Conservation (phyloP, 2,797 vertebrate species). For the Chaunax sp. region DNA sequence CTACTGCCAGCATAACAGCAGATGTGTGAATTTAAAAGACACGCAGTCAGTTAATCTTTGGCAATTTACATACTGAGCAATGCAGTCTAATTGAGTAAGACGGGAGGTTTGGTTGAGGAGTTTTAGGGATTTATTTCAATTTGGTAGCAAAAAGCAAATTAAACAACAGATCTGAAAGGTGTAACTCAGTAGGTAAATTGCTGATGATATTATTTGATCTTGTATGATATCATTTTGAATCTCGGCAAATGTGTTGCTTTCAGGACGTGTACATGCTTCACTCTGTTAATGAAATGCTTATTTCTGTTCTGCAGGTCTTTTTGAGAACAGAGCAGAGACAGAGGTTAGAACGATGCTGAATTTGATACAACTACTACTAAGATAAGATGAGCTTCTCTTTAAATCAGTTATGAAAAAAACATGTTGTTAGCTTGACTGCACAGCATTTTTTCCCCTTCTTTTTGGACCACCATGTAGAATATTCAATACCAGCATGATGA, state of each 20-base stretch:
- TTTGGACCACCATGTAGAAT: background rate
- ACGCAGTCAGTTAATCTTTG: slow-evolving; percentile 53
- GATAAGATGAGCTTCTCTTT: background rate
- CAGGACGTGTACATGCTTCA: background rate
- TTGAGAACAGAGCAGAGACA: background rate
- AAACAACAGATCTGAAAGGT: background rate
- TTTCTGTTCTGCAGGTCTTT: slow-evolving; percentile 4
- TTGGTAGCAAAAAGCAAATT: background rate
- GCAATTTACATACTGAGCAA: slow-evolving; percentile 33
- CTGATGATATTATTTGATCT: background rate
- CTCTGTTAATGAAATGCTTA: background rate
- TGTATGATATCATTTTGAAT: background rate
- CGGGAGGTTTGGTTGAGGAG: slow-evolving; percentile 7
- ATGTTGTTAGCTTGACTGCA: background rate
- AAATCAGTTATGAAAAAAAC: background rate
- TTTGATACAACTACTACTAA: background rate
- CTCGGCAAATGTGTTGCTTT: background rate
- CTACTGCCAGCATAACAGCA: slow-evolving; percentile 55
- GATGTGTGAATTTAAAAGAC: slow-evolving; percentile 62
- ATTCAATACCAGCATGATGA: slow-evolving; percentile 19
- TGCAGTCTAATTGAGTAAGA: slow-evolving; percentile 16
- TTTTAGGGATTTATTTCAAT: slow-evolving; percentile 20
- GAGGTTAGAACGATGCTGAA: background rate
- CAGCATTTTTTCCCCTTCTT: background rate
- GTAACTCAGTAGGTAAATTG: background rate